Evolutionary conservation across 2,888 invertebrate species (phyloP).

Genomic region (Rhorus exstirpatorius): DNA sequence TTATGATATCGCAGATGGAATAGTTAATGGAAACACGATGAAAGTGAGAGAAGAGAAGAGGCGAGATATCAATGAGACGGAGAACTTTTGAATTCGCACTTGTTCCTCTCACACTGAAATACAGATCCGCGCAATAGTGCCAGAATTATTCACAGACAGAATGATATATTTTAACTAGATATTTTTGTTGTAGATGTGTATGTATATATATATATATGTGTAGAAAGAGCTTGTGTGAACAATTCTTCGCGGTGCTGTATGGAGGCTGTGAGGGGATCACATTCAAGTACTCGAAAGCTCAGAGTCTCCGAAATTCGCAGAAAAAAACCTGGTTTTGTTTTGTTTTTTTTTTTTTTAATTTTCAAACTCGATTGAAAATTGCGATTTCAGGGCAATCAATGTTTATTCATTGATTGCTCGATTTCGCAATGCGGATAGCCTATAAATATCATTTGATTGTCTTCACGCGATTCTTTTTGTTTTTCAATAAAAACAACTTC

Average conservation of each 20-base stretch:
- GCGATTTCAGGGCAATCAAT: slow-evolving; percentile 34
- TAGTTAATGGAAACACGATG: slow-evolving; percentile 32
- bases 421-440: slow-evolving; percentile 35
- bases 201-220: slow-evolving; percentile 32
- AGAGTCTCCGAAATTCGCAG: slow-evolving; percentile 22
- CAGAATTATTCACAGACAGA: slow-evolving; percentile 46
- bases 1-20: slow-evolving; percentile 32
- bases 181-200: slow-evolving; percentile 38
- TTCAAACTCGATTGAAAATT: slow-evolving; percentile 29
- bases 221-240: slow-evolving; percentile 38
- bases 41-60: slow-evolving; percentile 29
- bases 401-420: slow-evolving; percentile 44
- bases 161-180: slow-evolving; percentile 49
- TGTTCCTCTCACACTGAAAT: slow-evolving; percentile 56
- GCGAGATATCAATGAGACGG: slow-evolving; percentile 21
- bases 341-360: background rate
- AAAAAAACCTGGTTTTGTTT: slow-evolving; percentile 22
- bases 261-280: slow-evolving; percentile 47
- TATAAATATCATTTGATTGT: slow-evolving; percentile 83
- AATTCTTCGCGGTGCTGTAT: slow-evolving; percentile 43
- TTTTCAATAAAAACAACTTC: slow-evolving; percentile 51
- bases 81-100: slow-evolving; percentile 52
- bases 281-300: slow-evolving; percentile 57
- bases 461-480: slow-evolving; percentile 83
- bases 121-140: slow-evolving; percentile 66